These are phyloP conservation scores for Xiphias gladius DNA, from an alignment of 2,113 vertebrate genomes.

Conservation along the genomic window DNA sequence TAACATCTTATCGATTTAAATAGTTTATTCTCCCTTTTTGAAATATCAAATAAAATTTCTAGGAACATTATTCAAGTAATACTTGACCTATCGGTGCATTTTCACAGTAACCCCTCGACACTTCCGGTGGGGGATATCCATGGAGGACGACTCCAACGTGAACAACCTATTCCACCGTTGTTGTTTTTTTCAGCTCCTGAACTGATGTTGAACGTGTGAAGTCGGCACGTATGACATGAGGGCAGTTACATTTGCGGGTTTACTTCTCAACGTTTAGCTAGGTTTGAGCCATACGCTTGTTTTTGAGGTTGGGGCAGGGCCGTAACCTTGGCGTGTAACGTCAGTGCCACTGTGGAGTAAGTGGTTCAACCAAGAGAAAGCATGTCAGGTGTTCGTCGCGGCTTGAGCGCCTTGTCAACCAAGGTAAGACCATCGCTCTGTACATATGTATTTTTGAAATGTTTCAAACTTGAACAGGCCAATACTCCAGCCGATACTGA, in stretches of 20 bases:
- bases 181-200: not conserved
- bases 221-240: not conserved
- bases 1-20: not conserved
- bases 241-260: fast-evolving
- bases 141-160: not conserved
- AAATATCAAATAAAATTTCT: not conserved
- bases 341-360: not conserved
- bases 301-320: not conserved
- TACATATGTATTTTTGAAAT: not conserved
- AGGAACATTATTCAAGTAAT: not conserved
- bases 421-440: slow-evolving; percentile 60
- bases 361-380: not conserved
- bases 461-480: not conserved
- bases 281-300: not conserved
- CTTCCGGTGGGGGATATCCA: slow-evolving; percentile 54
- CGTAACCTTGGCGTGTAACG: slow-evolving; percentile 74
- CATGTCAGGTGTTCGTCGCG: slow-evolving; percentile 56
- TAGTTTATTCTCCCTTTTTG: fast-evolving
- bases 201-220: fast-evolving
- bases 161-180: fast-evolving
- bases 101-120: not conserved
- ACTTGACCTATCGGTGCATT: slow-evolving; percentile 8
- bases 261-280: not conserved
- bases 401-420: slow-evolving; percentile 29
- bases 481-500: not conserved